Conservation (phyloP, 2,797 vertebrate species). For the Gouania willdenowi region DNA sequence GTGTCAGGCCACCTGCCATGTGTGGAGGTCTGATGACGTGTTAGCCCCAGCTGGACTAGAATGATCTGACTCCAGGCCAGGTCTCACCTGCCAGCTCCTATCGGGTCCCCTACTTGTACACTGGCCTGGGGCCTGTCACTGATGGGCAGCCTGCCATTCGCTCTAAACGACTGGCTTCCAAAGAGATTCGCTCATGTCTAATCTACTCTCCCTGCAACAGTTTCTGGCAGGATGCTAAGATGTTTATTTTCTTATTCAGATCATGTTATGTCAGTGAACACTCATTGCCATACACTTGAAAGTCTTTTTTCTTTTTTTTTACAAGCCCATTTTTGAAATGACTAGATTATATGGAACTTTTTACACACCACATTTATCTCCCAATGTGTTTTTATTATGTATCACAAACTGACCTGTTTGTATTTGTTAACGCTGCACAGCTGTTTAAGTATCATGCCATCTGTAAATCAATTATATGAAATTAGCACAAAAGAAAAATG, state of each 20-base stretch:
- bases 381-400: too few relatives aligned
- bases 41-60: conserved; percentile 72
- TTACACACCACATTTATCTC: too few relatives aligned
- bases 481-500: conserved; percentile 48
- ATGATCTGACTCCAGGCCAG: conserved; percentile 75
- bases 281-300: not conserved
- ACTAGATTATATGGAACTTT: too few relatives aligned
- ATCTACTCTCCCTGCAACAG: conserved; percentile 45
- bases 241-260: conserved; percentile 37
- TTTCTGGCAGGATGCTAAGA: conserved; percentile 55
- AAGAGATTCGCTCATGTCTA: conserved; percentile 50
- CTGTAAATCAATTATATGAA: conserved; percentile 49
- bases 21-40: conserved; percentile 54
- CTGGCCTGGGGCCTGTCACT: conserved; percentile 69
- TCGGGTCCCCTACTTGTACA: conserved; percentile 50
- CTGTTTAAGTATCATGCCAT: conserved; percentile 24
- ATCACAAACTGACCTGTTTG: not conserved
- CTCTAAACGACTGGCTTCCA: conserved; percentile 66
- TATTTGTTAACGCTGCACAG: conserved; percentile 1
- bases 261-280: conserved; percentile 23
- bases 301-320: not conserved
- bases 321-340: too few relatives aligned
- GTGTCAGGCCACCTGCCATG: conserved; percentile 64
- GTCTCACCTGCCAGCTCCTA: conserved; percentile 79
- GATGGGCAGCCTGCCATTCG: conserved; percentile 64